phyloP scores from a whole-genome alignment of 53 echinoderm and acorn worm species.

The Zoroaster sp. region DNA sequence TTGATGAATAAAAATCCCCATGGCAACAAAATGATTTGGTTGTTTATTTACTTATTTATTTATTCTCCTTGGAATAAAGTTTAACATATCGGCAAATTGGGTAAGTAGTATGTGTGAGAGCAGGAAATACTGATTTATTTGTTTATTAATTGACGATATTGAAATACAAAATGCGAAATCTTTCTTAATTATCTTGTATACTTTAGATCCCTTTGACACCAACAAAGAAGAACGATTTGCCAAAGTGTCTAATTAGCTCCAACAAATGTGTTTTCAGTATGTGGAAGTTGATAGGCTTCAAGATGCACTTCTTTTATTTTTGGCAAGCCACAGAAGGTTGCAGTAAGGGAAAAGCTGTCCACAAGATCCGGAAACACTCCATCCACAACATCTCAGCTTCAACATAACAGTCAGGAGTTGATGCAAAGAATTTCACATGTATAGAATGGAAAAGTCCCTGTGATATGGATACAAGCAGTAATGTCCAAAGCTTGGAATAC shows the following conservation, averaged over 20 bases:
- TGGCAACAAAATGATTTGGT: too few relatives aligned
- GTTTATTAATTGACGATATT: too few relatives aligned
- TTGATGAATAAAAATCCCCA: too few relatives aligned
- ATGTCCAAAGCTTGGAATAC: neutral
- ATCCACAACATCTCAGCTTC: neutral
- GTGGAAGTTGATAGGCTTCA: slow-evolving; percentile 87
- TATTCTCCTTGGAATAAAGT: too few relatives aligned
- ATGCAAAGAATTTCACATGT: neutral
- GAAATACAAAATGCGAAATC: too few relatives aligned
- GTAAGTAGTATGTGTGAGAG: too few relatives aligned
- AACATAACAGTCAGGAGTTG: neutral
- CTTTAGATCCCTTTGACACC: slow-evolving; percentile 83
- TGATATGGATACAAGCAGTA: neutral
- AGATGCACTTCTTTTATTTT: slow-evolving; percentile 88
- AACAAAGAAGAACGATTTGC: slow-evolving; percentile 79
- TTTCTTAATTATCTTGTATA: neutral
- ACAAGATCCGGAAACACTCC: too few relatives aligned
- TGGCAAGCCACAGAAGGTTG: slow-evolving; percentile 65
- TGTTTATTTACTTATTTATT: too few relatives aligned
- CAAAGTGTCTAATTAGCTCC: slow-evolving; percentile 83
- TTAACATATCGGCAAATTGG: too few relatives aligned
- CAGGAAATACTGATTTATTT: too few relatives aligned
- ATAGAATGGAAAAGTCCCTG: neutral
- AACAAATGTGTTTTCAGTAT: slow-evolving; percentile 82
- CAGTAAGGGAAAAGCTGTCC: neutral